Base-by-base conservation (phyloP, 2,797 vertebrate species). In the Meriones psammophilus region DNA sequence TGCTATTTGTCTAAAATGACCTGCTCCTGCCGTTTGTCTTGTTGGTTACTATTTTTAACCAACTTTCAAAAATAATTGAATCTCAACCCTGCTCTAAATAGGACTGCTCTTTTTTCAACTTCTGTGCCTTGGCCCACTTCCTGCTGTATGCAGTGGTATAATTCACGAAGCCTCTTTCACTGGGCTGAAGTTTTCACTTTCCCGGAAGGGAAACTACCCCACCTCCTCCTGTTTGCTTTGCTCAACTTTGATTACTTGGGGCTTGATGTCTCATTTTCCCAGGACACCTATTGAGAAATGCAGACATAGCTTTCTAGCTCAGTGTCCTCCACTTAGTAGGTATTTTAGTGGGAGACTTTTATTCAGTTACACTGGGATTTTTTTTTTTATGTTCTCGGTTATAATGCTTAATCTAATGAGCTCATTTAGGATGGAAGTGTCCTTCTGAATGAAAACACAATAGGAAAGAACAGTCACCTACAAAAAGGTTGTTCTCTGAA, bases 1-100 rank as follows among this genome's bases (percentile, higher is more conserved):
- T 76, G 36, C 77, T 79, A 1, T 93, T 94, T 97, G 88, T 91
- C 68, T 93, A 69, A 83, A 85, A 54, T 96, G 18, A 26, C 26
- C 50, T 17, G 18, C 64, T 96, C 22, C 33, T 91, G 30, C 76
- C 33, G 14, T 15, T 9, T 89, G n/a, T 88, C 86, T 87, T 94
- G 9, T 69, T 78, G 80, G 58, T 96, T 50, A 36, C 42, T 88
- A 77, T 89, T 95, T 94, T 92, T 83, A 92, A 89, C 71, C 13
- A 36, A 86, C 54, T 89, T 76, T 74, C 36, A 80, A 91, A 95
- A 91, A 85, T 89, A 97, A 88, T 87, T 17, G 85, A 88, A 74
- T 93, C 73, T 78, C 93, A 36, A 60, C 62, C 80, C 28, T 95
- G n/a, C 36, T 46, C 62, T 92, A 60, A 94, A 92, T 76, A 74